Base-by-base conservation (phyloP, 23 tunicate genomes). In the Botrylloides violaceus region DNA sequence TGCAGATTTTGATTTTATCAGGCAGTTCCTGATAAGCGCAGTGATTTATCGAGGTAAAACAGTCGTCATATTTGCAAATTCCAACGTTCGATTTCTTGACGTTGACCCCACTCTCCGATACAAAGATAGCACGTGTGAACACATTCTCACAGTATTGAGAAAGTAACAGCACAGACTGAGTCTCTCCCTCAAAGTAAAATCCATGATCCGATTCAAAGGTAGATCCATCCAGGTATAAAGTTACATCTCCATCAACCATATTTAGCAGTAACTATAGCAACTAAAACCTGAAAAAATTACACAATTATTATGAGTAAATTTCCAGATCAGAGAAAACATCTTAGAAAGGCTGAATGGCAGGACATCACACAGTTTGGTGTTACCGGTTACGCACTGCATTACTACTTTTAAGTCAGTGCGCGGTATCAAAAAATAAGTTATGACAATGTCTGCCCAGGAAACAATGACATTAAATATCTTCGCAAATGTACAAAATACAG, bases 121-220 rank as follows among this genome's bases (percentile, higher is more conserved):
- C 90, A 7, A 83, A 59, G 53, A 55, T 23, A 2, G 76, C 21
- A 7, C 29, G 25, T 12, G 71, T 6, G 21, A 76, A 32, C 4
- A 77, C 36, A 31, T 62, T 61, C 5, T 49, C 15, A 22, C 81
- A 62, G 48, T 77, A 83, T 0, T 74, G 71, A 25, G 82, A 35
- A 15, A 83, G 61, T 15, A 83, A 36, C 1, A 59, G 32, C 19
- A 71, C 65, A 36, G 66, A 68, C 33, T 83, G 90, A 1, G 90
- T 83, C 31, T 80, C 78, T 29, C 70, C 72, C 39, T 50, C 25
- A 65, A 66, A 83, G 48, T 34, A 34, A 12, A 7, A 23, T 25
- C 71, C 80, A 30, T 55, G 34, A 26, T 33, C 24, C 4, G 62
- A 26, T 7, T 9, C 53, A 7, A 43, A 15, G 3, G 27, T 26